phyloP scores from a whole-genome alignment of 2,113 vertebrate species.

The Tachysurus vachellii region DNA sequence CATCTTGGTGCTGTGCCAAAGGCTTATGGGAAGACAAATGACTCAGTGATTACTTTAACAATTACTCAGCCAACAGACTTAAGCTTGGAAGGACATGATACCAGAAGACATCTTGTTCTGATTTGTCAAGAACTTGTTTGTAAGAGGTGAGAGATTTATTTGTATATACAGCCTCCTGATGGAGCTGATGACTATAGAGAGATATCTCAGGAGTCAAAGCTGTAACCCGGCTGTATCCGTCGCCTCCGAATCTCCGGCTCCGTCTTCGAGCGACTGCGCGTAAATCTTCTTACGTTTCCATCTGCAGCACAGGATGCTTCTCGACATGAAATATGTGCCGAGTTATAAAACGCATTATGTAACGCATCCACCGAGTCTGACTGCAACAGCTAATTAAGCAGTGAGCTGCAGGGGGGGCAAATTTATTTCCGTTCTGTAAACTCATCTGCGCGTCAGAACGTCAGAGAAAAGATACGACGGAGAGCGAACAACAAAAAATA shows the following conservation, averaged over 20 bases:
- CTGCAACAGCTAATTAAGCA: slow-evolving; percentile 66
- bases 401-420: slow-evolving; percentile 41
- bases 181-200: not conserved
- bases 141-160: slow-evolving; percentile 1
- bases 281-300: slow-evolving; percentile 21
- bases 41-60: slow-evolving; percentile 48
- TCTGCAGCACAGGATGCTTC: slow-evolving; percentile 30
- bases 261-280: not conserved
- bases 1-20: slow-evolving; percentile 33
- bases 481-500: not conserved
- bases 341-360: slow-evolving; percentile 73
- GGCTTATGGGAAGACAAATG: slow-evolving; percentile 51
- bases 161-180: not conserved
- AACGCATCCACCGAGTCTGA: slow-evolving; percentile 55
- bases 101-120: slow-evolving; percentile 36
- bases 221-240: not conserved
- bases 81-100: slow-evolving; percentile 31
- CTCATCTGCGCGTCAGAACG: slow-evolving; percentile 21
- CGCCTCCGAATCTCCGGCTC: not conserved
- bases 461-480: not conserved
- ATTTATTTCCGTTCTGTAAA: slow-evolving; percentile 41
- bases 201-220: not conserved
- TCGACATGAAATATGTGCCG: slow-evolving; percentile 71
- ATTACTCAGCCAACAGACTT: slow-evolving; percentile 44
- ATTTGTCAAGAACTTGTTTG: slow-evolving; percentile 2